Evolutionary conservation across 2,113 vertebrate species (phyloP).

Genomic region (Melanocharis versteri): DNA sequence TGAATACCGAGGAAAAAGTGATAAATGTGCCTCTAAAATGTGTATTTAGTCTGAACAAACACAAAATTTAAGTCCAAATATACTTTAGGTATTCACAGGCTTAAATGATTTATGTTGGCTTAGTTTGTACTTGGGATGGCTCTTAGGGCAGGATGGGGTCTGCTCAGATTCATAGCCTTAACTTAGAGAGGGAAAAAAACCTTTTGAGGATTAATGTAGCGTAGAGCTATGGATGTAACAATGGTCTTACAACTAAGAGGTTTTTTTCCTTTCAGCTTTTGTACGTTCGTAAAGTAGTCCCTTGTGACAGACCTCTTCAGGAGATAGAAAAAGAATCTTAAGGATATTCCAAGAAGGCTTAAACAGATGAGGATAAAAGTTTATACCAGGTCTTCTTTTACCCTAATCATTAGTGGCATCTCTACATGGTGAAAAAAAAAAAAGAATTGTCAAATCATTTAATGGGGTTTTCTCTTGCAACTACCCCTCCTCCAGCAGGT

Average conservation of each 20-base stretch:
- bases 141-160: neutral
- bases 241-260: neutral
- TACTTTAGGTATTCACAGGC: neutral
- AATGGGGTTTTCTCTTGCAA: neutral
- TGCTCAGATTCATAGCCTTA: neutral
- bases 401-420: neutral
- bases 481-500: neutral
- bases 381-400: neutral
- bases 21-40: neutral
- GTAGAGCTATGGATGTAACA: neutral
- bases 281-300: neutral
- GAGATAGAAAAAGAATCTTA: neutral
- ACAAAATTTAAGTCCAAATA: neutral
- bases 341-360: neutral
- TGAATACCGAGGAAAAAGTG: neutral
- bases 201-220: neutral
- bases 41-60: neutral
- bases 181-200: neutral
- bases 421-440: neutral
- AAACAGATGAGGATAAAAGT: neutral
- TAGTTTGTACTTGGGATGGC: neutral
- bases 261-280: neutral
- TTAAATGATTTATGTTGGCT: neutral
- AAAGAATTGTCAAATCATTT: accelerated
- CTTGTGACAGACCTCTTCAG: neutral